Evolutionary conservation across 2,113 vertebrate genomes (phyloP).

Genomic region (Erythrolamprus reginae): DNA sequence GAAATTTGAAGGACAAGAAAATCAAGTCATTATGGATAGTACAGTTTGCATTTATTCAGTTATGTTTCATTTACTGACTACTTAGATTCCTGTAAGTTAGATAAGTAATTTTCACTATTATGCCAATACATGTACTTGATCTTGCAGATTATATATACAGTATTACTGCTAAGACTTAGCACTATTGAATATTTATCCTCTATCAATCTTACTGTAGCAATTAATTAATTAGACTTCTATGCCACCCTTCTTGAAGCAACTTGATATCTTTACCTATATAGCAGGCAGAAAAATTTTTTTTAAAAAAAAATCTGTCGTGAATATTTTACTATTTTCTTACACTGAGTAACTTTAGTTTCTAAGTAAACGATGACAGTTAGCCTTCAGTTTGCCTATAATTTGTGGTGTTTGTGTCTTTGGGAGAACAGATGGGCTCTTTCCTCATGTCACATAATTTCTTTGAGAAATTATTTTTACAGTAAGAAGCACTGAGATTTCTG

Average conservation of each 20-base stretch:
- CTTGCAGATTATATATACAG: background rate
- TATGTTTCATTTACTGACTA: background rate
- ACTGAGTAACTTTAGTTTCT: background rate
- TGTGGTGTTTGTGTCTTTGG: background rate
- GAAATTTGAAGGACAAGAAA: background rate
- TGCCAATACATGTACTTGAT: background rate
- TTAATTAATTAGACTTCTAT: no score
- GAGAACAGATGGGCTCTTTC: background rate
- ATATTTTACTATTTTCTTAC: background rate
- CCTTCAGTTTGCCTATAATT: background rate
- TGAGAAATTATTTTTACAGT: background rate
- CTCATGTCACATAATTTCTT: background rate
- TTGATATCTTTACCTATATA: background rate
- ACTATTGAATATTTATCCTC: background rate
- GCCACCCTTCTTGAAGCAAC: no score
- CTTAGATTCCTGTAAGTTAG: background rate
- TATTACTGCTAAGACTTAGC: background rate
- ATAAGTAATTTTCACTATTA: background rate
- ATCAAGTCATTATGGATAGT: background rate
- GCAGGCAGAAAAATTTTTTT: background rate
- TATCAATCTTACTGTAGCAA: background rate
- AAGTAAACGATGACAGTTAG: background rate
- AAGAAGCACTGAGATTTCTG: background rate
- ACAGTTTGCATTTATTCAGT: background rate
- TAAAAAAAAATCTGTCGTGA: background rate